These are phyloP conservation scores for Ptychochromis oligacanthus DNA, from an alignment of 2,113 vertebrate species.

Conservation along the genomic window DNA sequence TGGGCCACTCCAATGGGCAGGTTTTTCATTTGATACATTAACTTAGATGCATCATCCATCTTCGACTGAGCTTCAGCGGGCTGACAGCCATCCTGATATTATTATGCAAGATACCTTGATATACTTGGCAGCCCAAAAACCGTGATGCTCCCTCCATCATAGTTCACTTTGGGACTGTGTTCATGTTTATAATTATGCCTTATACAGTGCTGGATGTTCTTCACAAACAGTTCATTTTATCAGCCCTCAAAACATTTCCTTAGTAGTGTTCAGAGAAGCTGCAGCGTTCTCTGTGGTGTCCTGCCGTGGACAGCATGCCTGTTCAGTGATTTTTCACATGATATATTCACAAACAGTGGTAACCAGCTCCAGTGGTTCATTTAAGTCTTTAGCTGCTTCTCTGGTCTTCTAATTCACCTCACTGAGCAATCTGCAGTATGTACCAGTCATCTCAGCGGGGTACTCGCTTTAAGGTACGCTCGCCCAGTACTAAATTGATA, in stretches of 20 bases:
- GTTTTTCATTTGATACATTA: constrained; percentile 7
- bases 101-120: neutral
- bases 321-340: neutral
- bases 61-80: neutral
- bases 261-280: neutral
- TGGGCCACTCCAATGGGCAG: neutral
- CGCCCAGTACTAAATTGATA: neutral
- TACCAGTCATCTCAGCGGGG: neutral
- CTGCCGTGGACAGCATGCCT: neutral
- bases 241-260: neutral
- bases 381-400: neutral
- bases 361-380: neutral
- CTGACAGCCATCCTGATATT: neutral
- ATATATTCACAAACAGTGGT: neutral
- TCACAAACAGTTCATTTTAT: neutral
- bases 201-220: neutral
- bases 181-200: neutral
- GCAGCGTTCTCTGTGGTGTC: neutral
- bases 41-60: neutral
- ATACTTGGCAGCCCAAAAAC: neutral
- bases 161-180: neutral
- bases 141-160: neutral
- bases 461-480: neutral
- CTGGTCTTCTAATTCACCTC: neutral
- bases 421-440: neutral